Evolutionary conservation across 2,797 vertebrate genomes (phyloP).

Genomic region (Melanotaenia boesemani): DNA sequence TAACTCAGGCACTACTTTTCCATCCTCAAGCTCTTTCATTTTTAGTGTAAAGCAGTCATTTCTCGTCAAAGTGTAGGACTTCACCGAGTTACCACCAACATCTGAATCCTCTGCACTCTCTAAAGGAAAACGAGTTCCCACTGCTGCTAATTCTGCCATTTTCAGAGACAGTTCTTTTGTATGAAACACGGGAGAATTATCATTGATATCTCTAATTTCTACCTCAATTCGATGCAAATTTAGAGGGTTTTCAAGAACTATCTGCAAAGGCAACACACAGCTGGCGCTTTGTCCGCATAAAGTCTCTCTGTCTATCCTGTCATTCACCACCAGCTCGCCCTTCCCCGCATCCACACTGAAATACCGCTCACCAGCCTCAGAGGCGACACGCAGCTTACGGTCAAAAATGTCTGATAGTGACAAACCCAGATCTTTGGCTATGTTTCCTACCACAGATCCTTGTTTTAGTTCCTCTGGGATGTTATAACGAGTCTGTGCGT

Average conservation of each 20-base stretch:
- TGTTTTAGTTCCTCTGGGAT: conserved; percentile 79
- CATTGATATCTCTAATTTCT: conserved; percentile 76
- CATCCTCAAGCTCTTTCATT: conserved; percentile 57
- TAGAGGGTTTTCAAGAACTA: conserved; percentile 81
- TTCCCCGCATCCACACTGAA: conserved; percentile 75
- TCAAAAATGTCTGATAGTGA: conserved; percentile 60
- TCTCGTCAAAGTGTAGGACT: conserved; percentile 58
- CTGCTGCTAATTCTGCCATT: too few relatives aligned
- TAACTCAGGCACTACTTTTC: conserved; percentile 56
- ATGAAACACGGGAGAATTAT: conserved; percentile 73
- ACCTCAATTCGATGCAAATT: conserved; percentile 79
- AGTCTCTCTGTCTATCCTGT: conserved; percentile 82
- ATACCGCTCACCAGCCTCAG: conserved; percentile 73
- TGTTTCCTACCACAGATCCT: conserved; percentile 81
- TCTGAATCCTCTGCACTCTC: conserved; percentile 48
- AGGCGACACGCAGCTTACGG: conserved; percentile 64
- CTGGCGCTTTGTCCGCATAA: conserved; percentile 71
- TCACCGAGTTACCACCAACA: conserved; percentile 44
- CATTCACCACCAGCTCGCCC: conserved; percentile 77
- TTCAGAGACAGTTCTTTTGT: too few relatives aligned
- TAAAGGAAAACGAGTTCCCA: too few relatives aligned
- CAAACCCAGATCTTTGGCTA: conserved; percentile 84
- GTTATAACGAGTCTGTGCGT: conserved; percentile 75
- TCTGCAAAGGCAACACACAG: conserved; percentile 79
- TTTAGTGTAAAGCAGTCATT: conserved; percentile 66